phyloP scores from a whole-genome alignment of 2,113 vertebrate genomes.

The Egretta garzetta region DNA sequence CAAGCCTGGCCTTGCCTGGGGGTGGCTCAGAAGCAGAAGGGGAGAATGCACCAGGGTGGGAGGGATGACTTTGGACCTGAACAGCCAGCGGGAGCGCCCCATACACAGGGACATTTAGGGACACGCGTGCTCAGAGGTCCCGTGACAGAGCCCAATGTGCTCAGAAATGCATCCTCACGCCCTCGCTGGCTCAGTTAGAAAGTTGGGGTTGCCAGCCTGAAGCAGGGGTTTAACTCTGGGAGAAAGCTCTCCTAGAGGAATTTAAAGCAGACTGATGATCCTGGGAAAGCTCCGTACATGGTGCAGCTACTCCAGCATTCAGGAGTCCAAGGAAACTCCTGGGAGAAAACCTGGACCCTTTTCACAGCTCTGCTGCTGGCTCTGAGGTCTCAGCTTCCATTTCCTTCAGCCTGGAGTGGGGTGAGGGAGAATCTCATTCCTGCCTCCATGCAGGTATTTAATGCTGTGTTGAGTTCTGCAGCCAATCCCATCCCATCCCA shows the following conservation, averaged over 20 bases:
- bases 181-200: accelerated
- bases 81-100: accelerated
- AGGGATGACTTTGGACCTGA: not conserved
- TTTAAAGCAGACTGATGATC: accelerated
- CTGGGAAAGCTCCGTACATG: accelerated
- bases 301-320: not conserved
- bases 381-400: not conserved
- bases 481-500: not conserved
- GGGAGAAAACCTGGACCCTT: not conserved
- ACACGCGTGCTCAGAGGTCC: accelerated
- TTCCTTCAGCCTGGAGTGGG: not conserved
- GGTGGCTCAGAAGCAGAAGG: not conserved
- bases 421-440: not conserved
- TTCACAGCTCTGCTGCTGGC: not conserved
- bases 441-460: not conserved
- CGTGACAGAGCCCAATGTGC: accelerated
- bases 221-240: not conserved
- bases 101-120: accelerated
- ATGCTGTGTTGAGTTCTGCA: not conserved
- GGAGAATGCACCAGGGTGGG: not conserved
- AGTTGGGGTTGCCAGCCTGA: not conserved
- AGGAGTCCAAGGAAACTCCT: not conserved
- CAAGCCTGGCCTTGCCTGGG: not conserved
- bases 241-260: not conserved
- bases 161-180: not conserved